Conservation (phyloP, 2,797 vertebrate genomes). For the Enteromius treurensis region DNA sequence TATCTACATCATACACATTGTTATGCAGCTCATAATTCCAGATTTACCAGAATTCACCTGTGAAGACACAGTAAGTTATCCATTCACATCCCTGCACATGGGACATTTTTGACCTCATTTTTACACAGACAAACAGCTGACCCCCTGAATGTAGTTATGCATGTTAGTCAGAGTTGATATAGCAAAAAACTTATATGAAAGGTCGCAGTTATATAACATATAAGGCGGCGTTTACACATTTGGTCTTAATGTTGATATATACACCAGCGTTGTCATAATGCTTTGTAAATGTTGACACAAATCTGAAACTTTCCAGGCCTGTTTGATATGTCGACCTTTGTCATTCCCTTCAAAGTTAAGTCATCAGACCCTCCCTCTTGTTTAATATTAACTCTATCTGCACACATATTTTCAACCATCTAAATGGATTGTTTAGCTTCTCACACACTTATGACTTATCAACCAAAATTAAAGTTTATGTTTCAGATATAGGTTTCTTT, state of each 20-base stretch:
- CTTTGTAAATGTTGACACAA: conserved; percentile 50
- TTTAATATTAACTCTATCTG: conserved; percentile 50
- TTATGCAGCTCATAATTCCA: conserved; percentile 52
- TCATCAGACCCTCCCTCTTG: conserved; percentile 40
- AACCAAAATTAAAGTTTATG: not conserved
- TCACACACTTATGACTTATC: not conserved
- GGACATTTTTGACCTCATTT: not conserved
- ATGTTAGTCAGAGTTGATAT: not conserved
- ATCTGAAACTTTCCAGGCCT: conserved; percentile 35
- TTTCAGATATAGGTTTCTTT: not conserved
- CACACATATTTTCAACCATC: conserved; percentile 6
- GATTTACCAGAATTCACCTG: conserved; percentile 51
- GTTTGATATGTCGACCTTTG: conserved; percentile 42
- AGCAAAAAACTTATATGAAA: not conserved
- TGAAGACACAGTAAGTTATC: not conserved
- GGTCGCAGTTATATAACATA: not conserved
- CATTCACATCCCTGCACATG: not conserved
- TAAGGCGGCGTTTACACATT: not conserved
- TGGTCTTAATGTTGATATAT: conserved; percentile 22
- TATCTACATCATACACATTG: conserved; percentile 53
- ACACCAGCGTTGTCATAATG: conserved; percentile 33
- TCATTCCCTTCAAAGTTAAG: conserved; percentile 36
- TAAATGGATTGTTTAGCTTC: not conserved
- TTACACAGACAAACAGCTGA: conserved; percentile 5
- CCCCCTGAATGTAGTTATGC: not conserved